phyloP scores from a whole-genome alignment of 37 sponge, comb jelly and placozoan genomes.

The Tethya wilhelma region DNA sequence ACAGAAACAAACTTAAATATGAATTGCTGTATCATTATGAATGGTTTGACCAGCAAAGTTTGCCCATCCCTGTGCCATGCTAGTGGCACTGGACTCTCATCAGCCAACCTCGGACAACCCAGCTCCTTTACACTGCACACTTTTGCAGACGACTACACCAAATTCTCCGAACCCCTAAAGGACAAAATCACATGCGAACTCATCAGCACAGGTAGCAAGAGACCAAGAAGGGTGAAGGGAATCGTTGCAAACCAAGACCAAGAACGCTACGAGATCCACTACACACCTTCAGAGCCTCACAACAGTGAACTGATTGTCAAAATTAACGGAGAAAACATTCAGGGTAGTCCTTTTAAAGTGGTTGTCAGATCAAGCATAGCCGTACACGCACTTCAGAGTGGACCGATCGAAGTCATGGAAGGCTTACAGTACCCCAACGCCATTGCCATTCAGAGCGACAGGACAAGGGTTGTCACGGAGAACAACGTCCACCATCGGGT shows the following conservation, averaged over 20 bases:
- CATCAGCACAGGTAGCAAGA: not conserved
- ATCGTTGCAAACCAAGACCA: not conserved
- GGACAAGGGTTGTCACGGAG: not conserved
- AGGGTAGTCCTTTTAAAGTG: constrained; percentile 27
- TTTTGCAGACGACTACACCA: not conserved
- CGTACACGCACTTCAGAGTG: not conserved
- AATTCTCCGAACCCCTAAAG: too few species aligned
- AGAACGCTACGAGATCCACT: constrained; percentile 3
- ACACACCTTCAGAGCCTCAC: not conserved
- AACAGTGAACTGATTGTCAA: constrained; percentile 1
- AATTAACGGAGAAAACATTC: constrained; percentile 4
- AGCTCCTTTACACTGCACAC: constrained; percentile 5
- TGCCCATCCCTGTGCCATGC: too few species aligned
- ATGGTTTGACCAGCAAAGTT: too few species aligned
- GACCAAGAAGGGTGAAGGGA: not conserved
- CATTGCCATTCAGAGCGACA: not conserved
- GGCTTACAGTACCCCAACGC: not conserved
- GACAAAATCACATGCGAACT: constrained; percentile 5
- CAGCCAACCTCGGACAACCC: constrained; percentile 15
- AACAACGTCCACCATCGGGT: not conserved
- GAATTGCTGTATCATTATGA: too few species aligned
- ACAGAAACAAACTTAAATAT: too few species aligned
- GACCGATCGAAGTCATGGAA: not conserved
- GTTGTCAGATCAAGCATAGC: not conserved
- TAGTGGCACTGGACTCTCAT: too few species aligned